Evolutionary conservation across 2,888 invertebrate genomes (phyloP).

Genomic region (Tolmerus cingulatus): DNA sequence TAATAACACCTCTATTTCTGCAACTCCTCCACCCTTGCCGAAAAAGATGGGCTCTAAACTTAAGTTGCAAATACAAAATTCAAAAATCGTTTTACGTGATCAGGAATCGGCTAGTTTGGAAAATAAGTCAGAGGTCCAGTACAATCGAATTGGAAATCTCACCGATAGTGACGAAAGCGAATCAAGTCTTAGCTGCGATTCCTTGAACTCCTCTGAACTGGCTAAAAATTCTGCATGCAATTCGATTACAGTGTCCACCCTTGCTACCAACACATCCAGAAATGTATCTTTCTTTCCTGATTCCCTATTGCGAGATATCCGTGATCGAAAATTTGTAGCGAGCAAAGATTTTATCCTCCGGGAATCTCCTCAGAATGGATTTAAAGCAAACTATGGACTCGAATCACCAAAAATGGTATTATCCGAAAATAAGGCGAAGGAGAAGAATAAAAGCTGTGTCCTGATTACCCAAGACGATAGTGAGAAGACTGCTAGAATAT

Average conservation of each 20-base stretch:
- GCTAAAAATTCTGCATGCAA: conserved; percentile 65
- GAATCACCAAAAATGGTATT: not conserved
- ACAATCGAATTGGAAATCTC: conserved; percentile 65
- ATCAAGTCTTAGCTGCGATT: conserved; percentile 83
- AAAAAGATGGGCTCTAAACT: conserved; percentile 70
- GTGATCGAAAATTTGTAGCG: conserved; percentile 66
- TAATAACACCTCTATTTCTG: conserved; percentile 46
- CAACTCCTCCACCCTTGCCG: conserved; percentile 69
- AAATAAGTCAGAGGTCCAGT: not conserved
- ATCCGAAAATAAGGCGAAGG: not conserved
- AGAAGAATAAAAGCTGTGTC: conserved; percentile 38
- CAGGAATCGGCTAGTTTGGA: not conserved
- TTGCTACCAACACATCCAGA: conserved; percentile 45
- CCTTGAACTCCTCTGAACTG: conserved; percentile 77
- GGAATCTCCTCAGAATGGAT: conserved; percentile 26
- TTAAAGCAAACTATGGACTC: conserved; percentile 20
- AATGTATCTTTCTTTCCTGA: conserved; percentile 69
- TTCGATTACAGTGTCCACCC: conserved; percentile 43
- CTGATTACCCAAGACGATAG: conserved; percentile 43
- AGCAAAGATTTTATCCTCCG: conserved; percentile 57
- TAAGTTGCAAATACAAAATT: conserved; percentile 43
- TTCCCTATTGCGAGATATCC: conserved; percentile 74
- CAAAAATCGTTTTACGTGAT: conserved; percentile 17
- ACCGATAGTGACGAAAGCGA: conserved; percentile 71
- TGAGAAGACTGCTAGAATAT: conserved; percentile 1